phyloP scores from a whole-genome alignment of 2,888 invertebrate genomes.

The Slavum lentiscoides region DNA sequence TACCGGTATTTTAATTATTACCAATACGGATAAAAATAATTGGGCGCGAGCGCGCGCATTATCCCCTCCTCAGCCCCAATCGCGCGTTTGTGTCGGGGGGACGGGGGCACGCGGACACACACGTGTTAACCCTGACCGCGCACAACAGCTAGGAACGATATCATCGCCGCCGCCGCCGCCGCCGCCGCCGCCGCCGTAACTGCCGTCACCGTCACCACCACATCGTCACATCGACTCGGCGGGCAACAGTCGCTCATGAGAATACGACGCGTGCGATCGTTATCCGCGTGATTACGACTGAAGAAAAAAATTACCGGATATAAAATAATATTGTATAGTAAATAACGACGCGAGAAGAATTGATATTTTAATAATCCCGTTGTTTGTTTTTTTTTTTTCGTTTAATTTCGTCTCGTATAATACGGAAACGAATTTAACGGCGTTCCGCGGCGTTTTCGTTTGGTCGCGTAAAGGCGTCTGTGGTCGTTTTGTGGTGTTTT shows the following conservation, averaged over 20 bases:
- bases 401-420: too few species aligned
- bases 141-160: constrained; percentile 30
- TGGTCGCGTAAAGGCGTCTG: neutral
- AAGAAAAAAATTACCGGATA: neutral
- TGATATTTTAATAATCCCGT: too few species aligned
- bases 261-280: constrained; percentile 27
- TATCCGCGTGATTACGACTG: constrained; percentile 3
- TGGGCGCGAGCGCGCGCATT: neutral
- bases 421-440: neutral
- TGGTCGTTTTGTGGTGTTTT: neutral
- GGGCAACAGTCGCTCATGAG: neutral
- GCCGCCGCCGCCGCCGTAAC: too few species aligned
- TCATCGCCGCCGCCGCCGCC: neutral
- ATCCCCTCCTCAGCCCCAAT: neutral
- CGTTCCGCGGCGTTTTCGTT: neutral
- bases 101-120: constrained; percentile 18
- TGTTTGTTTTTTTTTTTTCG: too few species aligned
- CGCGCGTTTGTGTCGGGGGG: too few species aligned
- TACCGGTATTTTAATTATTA: too few species aligned
- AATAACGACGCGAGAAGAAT: too few species aligned
- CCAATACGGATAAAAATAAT: neutral
- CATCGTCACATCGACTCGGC: neutral
- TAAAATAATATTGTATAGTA: neutral
- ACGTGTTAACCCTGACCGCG: constrained; percentile 52
- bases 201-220: neutral